Percentiles rank a stretch among this genome's conserved stretches.
Conservation (phyloP, 2,113 vertebrate species). For the Eurystomus gularis region DNA sequence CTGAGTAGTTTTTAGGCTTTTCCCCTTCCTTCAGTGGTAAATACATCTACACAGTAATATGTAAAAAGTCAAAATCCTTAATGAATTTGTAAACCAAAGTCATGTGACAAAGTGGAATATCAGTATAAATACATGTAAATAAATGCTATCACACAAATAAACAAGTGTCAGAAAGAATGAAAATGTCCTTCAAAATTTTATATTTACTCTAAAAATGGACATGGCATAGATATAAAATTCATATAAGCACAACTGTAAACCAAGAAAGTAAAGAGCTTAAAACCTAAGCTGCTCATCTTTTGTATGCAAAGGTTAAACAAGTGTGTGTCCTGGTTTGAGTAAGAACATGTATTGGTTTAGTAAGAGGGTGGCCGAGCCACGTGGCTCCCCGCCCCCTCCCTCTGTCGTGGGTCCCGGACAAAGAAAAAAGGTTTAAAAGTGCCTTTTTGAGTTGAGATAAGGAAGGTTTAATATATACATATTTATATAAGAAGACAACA, state of each 20-base stretch:
- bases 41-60: not conserved
- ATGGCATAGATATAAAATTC: not conserved
- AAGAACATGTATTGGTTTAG: no score
- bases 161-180: not conserved
- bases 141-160: not conserved
- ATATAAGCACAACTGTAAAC: not conserved
- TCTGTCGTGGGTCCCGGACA: no score
- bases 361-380: no score
- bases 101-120: not conserved
- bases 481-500: no score
- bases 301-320: not conserved
- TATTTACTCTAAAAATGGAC: not conserved
- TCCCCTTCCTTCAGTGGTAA: accelerated
- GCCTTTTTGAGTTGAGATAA: no score
- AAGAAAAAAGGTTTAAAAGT: no score
- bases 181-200: not conserved
- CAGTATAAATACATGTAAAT: not conserved
- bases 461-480: no score
- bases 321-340: no score
- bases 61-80: not conserved
- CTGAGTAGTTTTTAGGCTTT: accelerated
- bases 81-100: not conserved
- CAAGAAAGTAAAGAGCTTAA: not conserved
- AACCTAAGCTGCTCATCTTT: not conserved
- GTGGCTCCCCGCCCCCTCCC: no score